A percentile compares a stretch with the other conserved stretches of the same genome.
These are phyloP conservation scores for Lutjanus campechanus DNA, from an alignment of 2,797 vertebrate species.

Conservation along the genomic window DNA sequence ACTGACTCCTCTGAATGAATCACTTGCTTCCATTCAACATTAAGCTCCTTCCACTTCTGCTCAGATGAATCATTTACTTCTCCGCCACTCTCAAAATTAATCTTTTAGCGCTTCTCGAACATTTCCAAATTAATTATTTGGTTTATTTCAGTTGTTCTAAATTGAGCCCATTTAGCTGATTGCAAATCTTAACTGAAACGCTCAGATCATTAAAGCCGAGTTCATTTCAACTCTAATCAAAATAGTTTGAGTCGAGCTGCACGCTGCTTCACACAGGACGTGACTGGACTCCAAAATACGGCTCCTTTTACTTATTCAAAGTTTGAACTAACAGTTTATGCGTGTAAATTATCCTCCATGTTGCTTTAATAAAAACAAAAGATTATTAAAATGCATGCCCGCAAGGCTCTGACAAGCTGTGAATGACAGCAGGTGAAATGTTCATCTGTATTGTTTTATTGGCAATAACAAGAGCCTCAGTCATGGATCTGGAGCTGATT, in stretches of 20 bases:
- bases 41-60: conserved; percentile 64
- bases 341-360: conserved; percentile 39
- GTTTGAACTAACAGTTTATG: conserved; percentile 37
- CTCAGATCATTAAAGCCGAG: conserved; percentile 69
- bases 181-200: conserved; percentile 65
- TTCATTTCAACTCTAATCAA: conserved; percentile 74
- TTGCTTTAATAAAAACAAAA: conserved; percentile 54
- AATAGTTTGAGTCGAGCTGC: conserved; percentile 52
- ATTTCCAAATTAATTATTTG: conserved; percentile 73
- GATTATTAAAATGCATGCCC: conserved; percentile 43
- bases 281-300: conserved; percentile 61
- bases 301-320: conserved; percentile 40
- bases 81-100: conserved; percentile 46
- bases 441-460: conserved; percentile 52
- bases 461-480: conserved; percentile 52
- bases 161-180: conserved; percentile 75
- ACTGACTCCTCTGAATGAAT: conserved; percentile 76
- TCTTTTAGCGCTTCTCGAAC: conserved; percentile 47
- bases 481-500: conserved; percentile 58
- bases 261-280: conserved; percentile 41
- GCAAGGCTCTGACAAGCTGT: conserved; percentile 23
- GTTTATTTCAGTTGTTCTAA: conserved; percentile 69
- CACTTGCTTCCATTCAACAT: conserved; percentile 74
- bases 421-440: conserved; percentile 62
- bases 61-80: conserved; percentile 72